phyloP scores from a whole-genome alignment of 2,797 vertebrate genomes.

The Rhabdomys pumilio region DNA sequence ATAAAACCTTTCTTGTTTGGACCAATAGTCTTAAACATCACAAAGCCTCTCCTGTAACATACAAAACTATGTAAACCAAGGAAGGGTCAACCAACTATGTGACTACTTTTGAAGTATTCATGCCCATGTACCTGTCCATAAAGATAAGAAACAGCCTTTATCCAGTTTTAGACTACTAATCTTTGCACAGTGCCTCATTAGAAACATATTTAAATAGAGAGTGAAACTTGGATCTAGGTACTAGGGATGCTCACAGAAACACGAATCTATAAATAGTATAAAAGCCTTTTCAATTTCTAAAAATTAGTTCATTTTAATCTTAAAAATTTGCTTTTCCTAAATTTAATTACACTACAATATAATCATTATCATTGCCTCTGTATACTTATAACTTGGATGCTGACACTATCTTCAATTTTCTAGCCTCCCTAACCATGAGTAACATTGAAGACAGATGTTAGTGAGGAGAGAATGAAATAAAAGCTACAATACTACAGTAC shows the following conservation, averaged over 20 bases:
- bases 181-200: slow-evolving; percentile 28
- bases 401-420: slow-evolving; percentile 3
- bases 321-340: slow-evolving; percentile 57
- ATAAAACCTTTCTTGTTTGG: slow-evolving; percentile 38
- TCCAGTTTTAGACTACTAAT: neutral
- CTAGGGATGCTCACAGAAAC: slow-evolving; percentile 31
- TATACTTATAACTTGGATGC: neutral
- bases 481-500: slow-evolving; percentile 54
- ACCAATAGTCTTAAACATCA: neutral
- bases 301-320: slow-evolving; percentile 57
- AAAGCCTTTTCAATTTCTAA: slow-evolving; percentile 23
- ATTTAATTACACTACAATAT: slow-evolving; percentile 54
- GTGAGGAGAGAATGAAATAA: slow-evolving; percentile 29
- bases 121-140: neutral
- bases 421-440: slow-evolving; percentile 13
- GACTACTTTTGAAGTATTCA: neutral
- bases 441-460: slow-evolving; percentile 60
- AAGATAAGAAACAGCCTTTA: slow-evolving; percentile 37
- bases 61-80: neutral
- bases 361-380: slow-evolving; percentile 8
- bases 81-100: neutral
- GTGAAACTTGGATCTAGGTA: slow-evolving; percentile 44
- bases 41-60: neutral
- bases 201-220: slow-evolving; percentile 23
- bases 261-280: slow-evolving; percentile 5